Evolutionary conservation across 64 coral and sea anemone species (phyloP), one percentile per base, ranked within the genome.

Genomic region (Montipora efflorescens): DNA sequence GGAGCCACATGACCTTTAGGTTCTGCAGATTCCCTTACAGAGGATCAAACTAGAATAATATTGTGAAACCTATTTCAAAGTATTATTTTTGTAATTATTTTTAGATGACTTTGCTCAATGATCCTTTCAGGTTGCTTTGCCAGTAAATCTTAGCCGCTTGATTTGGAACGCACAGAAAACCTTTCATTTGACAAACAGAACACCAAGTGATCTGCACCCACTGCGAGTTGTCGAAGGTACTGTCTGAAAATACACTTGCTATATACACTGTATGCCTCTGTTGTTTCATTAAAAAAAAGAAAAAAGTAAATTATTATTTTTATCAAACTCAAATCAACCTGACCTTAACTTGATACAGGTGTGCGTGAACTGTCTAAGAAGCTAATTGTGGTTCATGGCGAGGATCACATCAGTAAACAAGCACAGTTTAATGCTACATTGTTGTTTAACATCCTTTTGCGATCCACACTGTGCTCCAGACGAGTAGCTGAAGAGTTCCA

Each of bases 81-180:
- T 55, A 55, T 5, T 55, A 28, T 88, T 15, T 59, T 53, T 57
- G 2, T 36, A 36, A 36, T 1, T 36, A 36, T 36, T 36, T 36
- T 36, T 36, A 36, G 36, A 36, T 57, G 7, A 57, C 53, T 57
- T 57, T 57, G 53, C 6, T 36, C 36, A 77, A 16, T 89, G 13
- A 8, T 86, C 36, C 62, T 76, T 61, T 66, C 53, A 92, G 90
- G 90, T 99, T 19, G 95, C 98, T 10, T 90, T 99, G n/a, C 98
- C 98, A 52, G 98, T 99, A 21, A 99, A 99, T 76, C 87, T 99
- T 51, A 79, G 95, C 70, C 78, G 98, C 52, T 85, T 99, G 47
- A 99, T 99, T 74, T 99, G 98, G 98, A 99, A 99, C 88, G 98
- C 98, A 77, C 98, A 95, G 47, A 99, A 99, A 62, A 99, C 95